Base-by-base conservation (phyloP, 2,888 invertebrate genomes). In the Lepidochrysops patricia region DNA sequence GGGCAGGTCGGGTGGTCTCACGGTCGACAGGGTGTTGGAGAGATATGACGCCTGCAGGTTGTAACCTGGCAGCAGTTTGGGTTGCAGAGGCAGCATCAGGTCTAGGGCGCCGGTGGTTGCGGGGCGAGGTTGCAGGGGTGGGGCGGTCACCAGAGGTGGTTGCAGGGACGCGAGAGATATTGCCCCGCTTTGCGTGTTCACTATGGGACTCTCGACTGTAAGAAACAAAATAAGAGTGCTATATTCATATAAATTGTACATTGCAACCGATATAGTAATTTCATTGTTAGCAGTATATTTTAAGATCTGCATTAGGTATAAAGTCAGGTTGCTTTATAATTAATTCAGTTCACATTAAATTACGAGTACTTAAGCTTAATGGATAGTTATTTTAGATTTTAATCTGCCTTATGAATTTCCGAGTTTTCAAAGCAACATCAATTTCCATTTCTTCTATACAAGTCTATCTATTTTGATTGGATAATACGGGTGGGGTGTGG, bases 31-130 rank as follows among this genome's bases (percentile, higher is more conserved):
- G 62, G 89, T 90, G 69, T 87, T 91, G 64, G 91, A 84, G 35
- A 86, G 73, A 71, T 82, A 89, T 61, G 86, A 83, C 12, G 88
- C 78, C 63, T 90, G 89, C 0, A 87, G 79, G 72, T 89, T 89
- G 76, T 91, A 91, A 32, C 89, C 90, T 50, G 91, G 91, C 68
- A 93, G 84, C 66, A 93, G 82, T 72, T 92, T 93, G 63, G 94
- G 94, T 90, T 94, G 94, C 61, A 94, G 80, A 62, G 94, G 94
- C 72, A 94, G 88, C 82, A 93, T 91, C 67, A 93, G 91, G 72
- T 93, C 92, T 74, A 91, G 81, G 79, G 92, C 91, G 63, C 93
- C 93, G 35, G 92, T 93, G 67, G 93, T 94, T 57, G 94, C 92
- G 66, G 93, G 91, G 66, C 94, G 84, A 54, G 94, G 93, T 84